phyloP scores from a whole-genome alignment of 2,113 vertebrate genomes.

The Eublepharis macularius region DNA sequence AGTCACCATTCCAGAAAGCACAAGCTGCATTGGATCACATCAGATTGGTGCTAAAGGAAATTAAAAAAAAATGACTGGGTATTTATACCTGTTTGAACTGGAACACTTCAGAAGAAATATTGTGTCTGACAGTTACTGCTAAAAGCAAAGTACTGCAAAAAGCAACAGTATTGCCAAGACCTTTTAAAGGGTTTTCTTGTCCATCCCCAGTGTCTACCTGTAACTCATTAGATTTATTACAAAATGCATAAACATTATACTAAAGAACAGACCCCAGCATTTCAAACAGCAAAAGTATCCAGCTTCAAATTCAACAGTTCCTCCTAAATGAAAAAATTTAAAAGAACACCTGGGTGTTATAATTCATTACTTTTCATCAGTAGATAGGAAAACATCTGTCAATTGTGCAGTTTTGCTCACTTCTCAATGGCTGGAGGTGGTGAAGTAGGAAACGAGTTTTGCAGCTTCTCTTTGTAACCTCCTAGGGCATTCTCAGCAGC shows the following conservation, averaged over 20 bases:
- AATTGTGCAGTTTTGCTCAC: not conserved
- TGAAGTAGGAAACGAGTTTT: not conserved
- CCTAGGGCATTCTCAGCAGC: not conserved
- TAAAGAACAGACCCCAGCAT: not conserved
- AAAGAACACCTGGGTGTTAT: not conserved
- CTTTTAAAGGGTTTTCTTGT: not conserved
- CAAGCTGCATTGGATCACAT: constrained; percentile 34
- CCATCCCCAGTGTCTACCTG: constrained; percentile 1
- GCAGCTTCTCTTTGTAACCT: not conserved
- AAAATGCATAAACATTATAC: not conserved
- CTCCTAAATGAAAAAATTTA: not conserved
- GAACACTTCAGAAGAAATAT: constrained; percentile 33
- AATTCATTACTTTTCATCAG: not conserved
- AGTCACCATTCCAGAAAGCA: constrained; percentile 42
- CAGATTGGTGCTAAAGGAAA: constrained; percentile 50
- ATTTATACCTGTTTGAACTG: constrained; percentile 22
- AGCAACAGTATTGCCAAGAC: not conserved
- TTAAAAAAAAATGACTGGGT: constrained; percentile 24
- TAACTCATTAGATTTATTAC: not conserved
- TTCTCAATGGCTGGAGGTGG: not conserved
- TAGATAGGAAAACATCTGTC: not conserved
- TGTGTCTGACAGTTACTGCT: constrained; percentile 30
- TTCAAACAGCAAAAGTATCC: not conserved
- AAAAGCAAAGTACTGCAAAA: not conserved
- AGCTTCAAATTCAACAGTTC: not conserved